These are phyloP conservation scores for Rhogogaster chlorosoma DNA, from an alignment of 2,888 invertebrate species.

Conservation along the genomic window DNA sequence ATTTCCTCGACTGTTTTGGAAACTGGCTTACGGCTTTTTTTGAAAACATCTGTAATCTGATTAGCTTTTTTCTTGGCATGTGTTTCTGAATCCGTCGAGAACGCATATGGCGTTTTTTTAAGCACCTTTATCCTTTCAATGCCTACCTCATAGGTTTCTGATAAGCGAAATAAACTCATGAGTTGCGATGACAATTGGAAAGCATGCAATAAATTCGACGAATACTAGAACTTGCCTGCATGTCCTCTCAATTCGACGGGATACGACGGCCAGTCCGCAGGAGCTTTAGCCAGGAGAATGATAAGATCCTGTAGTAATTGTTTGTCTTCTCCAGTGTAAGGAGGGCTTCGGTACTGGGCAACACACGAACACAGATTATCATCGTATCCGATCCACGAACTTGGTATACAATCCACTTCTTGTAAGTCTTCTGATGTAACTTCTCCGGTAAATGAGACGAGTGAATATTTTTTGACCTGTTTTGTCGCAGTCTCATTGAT, in stretches of 20 bases:
- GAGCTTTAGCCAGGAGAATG: neutral
- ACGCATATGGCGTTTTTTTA: neutral
- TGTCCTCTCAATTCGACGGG: neutral
- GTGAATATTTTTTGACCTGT: slow-evolving; percentile 20
- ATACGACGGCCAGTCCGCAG: slow-evolving; percentile 15
- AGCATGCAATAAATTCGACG: slow-evolving; percentile 5
- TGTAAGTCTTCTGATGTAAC: neutral
- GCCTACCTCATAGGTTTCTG: neutral
- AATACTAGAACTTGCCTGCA: slow-evolving; percentile 22
- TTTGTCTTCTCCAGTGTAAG: neutral
- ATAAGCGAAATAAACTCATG: neutral
- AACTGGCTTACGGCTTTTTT: neutral
- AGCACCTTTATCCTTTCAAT: neutral
- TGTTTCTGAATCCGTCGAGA: neutral
- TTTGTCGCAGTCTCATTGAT: neutral
- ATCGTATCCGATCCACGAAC: slow-evolving; percentile 17
- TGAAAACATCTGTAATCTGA: slow-evolving; percentile 12
- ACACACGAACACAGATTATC: slow-evolving; percentile 2
- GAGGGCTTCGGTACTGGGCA: neutral
- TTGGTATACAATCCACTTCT: slow-evolving; percentile 13
- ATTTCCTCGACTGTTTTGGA: neutral
- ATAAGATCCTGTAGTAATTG: slow-evolving; percentile 1
- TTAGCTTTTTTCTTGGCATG: slow-evolving; percentile 5
- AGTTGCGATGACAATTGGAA: neutral
- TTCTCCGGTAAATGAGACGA: neutral